Evolutionary conservation across 2,797 vertebrate species (phyloP), one percentile per base, ranked within the genome.

Genomic region (Oceanodroma leucorhoa): DNA sequence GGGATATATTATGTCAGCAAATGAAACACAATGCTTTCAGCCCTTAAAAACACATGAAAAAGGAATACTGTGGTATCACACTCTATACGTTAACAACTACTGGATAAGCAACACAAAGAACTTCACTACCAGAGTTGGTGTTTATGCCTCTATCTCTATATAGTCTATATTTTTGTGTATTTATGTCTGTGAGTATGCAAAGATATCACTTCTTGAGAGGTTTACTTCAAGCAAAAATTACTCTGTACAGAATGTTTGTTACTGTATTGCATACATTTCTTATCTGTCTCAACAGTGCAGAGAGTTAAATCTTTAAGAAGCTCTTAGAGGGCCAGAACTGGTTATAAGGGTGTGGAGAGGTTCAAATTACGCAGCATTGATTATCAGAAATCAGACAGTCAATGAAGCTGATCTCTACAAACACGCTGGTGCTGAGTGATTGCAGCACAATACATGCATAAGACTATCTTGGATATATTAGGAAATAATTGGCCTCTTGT

Each of bases 261-360:
- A 64, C 2, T 7, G 40, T 36, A 54, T 4, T 80, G 40, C n/a
- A 69, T 18, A 58, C 14, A 20, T 80, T 71, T 79, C 57, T 60
- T 83, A 70, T 9, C 40, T 87, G 58, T 36, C 48, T 77, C 30
- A 48, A 54, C 7, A 53, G 11, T 23, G 26, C 40, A 60, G 36
- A 46, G 22, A 92, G 45, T 76, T 71, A 92, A 83, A 94, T 17
- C 10, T 71, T 86, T 83, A 50, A 84, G 83, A 80, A 88, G 29
- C 11, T 72, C 55, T 79, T 36, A 51, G 86, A 87, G 23, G 82
- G 22, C 10, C n/a, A 69, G 71, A 91, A 54, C 36, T 65, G 32
- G 11, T 87, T 93, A 48, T 57, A 53, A 88, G 87, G 83, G 55
- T n/a, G 71, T 94, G 92, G 85, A 93, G 40, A 85, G 36, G 48